Conservation (phyloP, 2,113 vertebrate genomes). For the Atractosteus spatula region DNA sequence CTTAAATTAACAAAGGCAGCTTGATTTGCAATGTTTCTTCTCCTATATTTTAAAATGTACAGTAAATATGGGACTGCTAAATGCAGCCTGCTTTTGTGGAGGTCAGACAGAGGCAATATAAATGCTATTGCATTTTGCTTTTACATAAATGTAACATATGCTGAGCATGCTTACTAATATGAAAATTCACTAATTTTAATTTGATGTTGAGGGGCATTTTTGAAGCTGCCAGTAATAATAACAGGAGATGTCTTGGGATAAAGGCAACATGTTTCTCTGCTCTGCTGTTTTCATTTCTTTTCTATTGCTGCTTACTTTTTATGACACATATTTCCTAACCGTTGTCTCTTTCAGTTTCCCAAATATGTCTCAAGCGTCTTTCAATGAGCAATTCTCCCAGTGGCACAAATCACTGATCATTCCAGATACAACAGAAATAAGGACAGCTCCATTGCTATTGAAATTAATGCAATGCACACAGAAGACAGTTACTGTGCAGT, state of each 20-base stretch:
- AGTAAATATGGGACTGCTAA: too few species aligned
- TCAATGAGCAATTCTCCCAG: constrained; percentile 33
- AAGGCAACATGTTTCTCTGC: constrained; percentile 34
- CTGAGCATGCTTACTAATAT: constrained; percentile 20
- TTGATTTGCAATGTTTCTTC: too few species aligned
- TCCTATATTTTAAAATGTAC: too few species aligned
- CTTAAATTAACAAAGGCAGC: too few species aligned
- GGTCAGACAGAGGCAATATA: constrained; percentile 6
- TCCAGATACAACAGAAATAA: not conserved
- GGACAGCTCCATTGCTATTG: not conserved
- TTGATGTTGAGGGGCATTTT: constrained; percentile 29
- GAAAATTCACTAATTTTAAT: constrained; percentile 32
- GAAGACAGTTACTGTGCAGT: not conserved
- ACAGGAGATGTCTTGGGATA: constrained; percentile 18
- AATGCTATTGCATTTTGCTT: constrained; percentile 22
- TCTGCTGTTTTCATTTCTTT: constrained; percentile 41
- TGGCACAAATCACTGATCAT: constrained; percentile 38
- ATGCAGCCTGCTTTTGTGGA: not conserved
- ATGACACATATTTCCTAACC: constrained; percentile 56
- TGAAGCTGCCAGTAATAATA: constrained; percentile 45
- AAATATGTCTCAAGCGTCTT: constrained; percentile 48
- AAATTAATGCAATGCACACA: too few species aligned
- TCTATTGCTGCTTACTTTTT: constrained; percentile 52
- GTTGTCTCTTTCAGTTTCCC: constrained; percentile 50
- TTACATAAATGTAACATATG: constrained; percentile 17